Evolutionary conservation across 2,888 invertebrate species (phyloP), one percentile per base, ranked within the genome.

Genomic region (Drosophila kambysellisi): DNA sequence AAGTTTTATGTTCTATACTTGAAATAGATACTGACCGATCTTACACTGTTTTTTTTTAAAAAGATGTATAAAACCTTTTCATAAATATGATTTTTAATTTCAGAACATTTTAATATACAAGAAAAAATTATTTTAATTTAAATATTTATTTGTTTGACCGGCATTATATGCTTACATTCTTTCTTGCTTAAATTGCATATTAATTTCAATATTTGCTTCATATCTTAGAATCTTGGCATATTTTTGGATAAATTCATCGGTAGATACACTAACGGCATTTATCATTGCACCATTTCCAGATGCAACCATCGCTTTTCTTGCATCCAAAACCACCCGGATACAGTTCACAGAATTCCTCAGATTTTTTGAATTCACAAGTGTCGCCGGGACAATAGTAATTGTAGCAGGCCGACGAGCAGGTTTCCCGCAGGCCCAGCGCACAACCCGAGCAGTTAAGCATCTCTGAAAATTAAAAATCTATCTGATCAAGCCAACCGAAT

Each of bases 361-460:
- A 67, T 4, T 84, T 79, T 57, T 85, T 76, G 29, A 76, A 85
- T 6, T 73, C 32, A 33, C 92, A 91, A 4, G 9, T 56, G 8
- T 73, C 74, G 3, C 59, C 54, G 4, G 89, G 92, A 35, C 91
- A 91, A 46, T 70, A 82, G 48, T 92, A 91, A 11, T 73, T 79
- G 20, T 88, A 91, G 68, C 91, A 91, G 7, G 79, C 65, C 0
- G 63, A 15, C 0, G 92, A 90, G 56, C 91, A 91, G 0, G 69
- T 71, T 35, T 89, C 82, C 0, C 86, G 78, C 4, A 69, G 57
- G 20, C 86, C 76, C 17, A 61, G 57, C 11, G 70, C 79, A 70
- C 91, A 91, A 0, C 91, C 92, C 8, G 91, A 89, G 50, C 91
- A 91, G 41, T 91, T 80, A 1, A 89, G 64, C 20, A 59, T 46